Evolutionary conservation across 2,113 vertebrate genomes (phyloP).

Genomic region (Gadus chalcogrammus): DNA sequence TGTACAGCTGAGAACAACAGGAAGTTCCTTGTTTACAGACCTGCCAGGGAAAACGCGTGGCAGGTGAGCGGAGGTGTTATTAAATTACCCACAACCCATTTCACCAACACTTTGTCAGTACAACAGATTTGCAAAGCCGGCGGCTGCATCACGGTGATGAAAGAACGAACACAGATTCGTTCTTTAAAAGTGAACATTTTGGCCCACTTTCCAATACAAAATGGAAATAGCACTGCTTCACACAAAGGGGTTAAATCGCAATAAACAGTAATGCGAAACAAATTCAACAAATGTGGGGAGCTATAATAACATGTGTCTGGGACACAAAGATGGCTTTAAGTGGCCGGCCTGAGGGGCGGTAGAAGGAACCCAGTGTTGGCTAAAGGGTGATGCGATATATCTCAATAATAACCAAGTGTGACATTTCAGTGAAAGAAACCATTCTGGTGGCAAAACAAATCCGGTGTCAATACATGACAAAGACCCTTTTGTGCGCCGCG

Average conservation of each 20-base stretch:
- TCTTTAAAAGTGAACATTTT: conserved; percentile 20
- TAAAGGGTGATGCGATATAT: conserved; percentile 56
- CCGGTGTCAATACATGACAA: conserved; percentile 23
- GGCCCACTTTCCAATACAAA: neutral
- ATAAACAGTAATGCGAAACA: conserved; percentile 50
- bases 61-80: conserved; percentile 16
- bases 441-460: conserved; percentile 33
- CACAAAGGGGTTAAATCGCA: conserved; percentile 31
- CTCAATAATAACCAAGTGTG: conserved; percentile 38
- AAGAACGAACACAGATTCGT: neutral
- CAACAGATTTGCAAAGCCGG: neutral
- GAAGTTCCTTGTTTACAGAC: neutral
- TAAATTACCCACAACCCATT: conserved; percentile 6
- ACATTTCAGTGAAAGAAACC: conserved; percentile 38
- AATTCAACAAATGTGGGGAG: conserved; percentile 52
- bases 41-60: conserved; percentile 5
- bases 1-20: too few relatives aligned
- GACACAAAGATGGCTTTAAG: conserved; percentile 66
- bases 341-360: conserved; percentile 48
- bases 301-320: conserved; percentile 55
- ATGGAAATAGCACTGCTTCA: conserved; percentile 27
- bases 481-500: conserved; percentile 23
- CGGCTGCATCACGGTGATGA: neutral
- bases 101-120: neutral
- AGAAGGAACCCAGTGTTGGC: conserved; percentile 25